These are phyloP conservation scores for Cavia aperea DNA, from an alignment of 2,113 vertebrate genomes.

Conservation along the genomic window DNA sequence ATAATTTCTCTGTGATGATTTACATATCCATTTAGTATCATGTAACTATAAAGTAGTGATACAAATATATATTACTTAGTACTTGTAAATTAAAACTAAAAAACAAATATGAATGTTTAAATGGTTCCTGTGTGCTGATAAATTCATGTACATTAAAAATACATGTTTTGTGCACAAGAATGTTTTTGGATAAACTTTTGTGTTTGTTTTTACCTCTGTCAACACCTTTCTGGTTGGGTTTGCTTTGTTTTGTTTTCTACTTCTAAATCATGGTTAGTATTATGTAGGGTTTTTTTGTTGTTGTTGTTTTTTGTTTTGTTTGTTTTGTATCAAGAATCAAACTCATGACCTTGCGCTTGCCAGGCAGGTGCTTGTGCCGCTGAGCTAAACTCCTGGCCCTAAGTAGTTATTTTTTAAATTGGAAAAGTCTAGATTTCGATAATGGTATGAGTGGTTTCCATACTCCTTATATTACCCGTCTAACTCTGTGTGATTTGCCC, in stretches of 20 bases:
- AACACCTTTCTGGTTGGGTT: not conserved
- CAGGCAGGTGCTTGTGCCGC: too few species aligned
- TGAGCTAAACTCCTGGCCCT: too few species aligned
- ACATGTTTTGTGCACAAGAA: not conserved
- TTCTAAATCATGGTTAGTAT: not conserved
- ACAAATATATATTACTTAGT: not conserved
- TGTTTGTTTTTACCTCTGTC: constrained; percentile 6
- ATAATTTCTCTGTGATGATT: not conserved
- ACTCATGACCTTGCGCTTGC: too few species aligned
- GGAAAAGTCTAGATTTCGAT: not conserved
- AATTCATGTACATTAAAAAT: not conserved
- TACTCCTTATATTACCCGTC: not conserved
- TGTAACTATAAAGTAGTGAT: constrained; percentile 17
- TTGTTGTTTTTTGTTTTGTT: too few species aligned
- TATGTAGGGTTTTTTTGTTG: not conserved
- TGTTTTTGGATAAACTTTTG: not conserved
- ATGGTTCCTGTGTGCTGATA: not conserved
- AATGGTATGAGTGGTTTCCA: not conserved
- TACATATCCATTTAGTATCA: not conserved
- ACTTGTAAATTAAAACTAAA: not conserved
- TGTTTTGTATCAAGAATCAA: too few species aligned
- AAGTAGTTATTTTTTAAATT: not conserved
- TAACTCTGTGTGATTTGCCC: not conserved
- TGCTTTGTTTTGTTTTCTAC: not conserved
- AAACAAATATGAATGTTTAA: constrained; percentile 25